Evolutionary conservation across 2,797 vertebrate species (phyloP).

Genomic region (Rhynchotus rufescens): DNA sequence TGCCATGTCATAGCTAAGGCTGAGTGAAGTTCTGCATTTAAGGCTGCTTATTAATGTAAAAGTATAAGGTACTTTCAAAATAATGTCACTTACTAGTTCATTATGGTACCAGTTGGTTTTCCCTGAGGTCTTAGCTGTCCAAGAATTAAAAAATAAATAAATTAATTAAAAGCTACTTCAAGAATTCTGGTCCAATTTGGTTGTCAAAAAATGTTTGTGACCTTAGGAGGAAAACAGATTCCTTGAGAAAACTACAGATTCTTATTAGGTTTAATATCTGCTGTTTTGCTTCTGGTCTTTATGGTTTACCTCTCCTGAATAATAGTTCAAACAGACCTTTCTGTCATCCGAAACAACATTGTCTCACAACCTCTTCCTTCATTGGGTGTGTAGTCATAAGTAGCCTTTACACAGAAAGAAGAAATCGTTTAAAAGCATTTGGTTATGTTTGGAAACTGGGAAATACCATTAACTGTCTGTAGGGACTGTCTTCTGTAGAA

Average conservation of each 20-base stretch:
- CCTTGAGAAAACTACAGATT: not conserved
- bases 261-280: not conserved
- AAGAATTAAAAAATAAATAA: not conserved
- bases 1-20: not conserved
- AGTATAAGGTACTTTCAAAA: not conserved
- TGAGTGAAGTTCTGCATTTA: not conserved
- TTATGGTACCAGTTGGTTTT: not conserved
- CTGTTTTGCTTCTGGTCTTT: not conserved
- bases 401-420: not conserved
- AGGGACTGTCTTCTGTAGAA: no score
- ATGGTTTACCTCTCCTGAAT: not conserved
- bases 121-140: not conserved
- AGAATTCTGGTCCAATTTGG: not conserved
- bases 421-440: not conserved
- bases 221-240: not conserved
- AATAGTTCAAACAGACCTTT: not conserved
- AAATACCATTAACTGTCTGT: not conserved
- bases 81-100: not conserved
- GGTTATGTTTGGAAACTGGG: not conserved
- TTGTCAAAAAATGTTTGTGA: not conserved
- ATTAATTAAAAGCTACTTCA: not conserved
- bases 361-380: not conserved
- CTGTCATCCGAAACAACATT: not conserved
- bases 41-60: not conserved
- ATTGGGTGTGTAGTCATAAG: not conserved